Percentiles rank a stretch among this genome's conserved stretches.
Conservation (phyloP, 1,140 invertebrate species). For the Formica selysi region DNA sequence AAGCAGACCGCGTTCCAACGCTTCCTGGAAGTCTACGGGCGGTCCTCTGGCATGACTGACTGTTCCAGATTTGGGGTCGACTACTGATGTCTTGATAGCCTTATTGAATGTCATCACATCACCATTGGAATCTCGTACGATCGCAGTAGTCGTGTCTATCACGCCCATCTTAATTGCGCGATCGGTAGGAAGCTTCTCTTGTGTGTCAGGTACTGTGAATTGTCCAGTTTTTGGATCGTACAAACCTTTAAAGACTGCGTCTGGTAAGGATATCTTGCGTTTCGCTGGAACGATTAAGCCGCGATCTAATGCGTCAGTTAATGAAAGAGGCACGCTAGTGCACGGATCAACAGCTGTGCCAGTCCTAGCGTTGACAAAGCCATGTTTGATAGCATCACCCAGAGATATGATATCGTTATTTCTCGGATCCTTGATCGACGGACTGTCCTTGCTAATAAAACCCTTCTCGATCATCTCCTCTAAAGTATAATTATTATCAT, state of each 20-base stretch:
- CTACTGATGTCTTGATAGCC: slow-evolving; percentile 92
- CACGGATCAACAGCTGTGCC: slow-evolving; percentile 93
- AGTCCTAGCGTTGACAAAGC: slow-evolving; percentile 93
- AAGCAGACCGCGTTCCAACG: slow-evolving; percentile 93
- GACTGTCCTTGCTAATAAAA: slow-evolving; percentile 91
- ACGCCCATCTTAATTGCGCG: slow-evolving; percentile 92
- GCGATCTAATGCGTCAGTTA: slow-evolving; percentile 93
- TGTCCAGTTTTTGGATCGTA: slow-evolving; percentile 91
- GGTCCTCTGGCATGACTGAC: slow-evolving; percentile 88
- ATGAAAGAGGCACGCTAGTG: slow-evolving; percentile 90
- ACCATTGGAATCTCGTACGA: slow-evolving; percentile 86
- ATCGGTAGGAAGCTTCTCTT: slow-evolving; percentile 92
- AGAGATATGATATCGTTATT: slow-evolving; percentile 93
- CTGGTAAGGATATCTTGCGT: slow-evolving; percentile 93
- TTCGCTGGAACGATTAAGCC: slow-evolving; percentile 94
- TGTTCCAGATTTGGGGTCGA: slow-evolving; percentile 92
- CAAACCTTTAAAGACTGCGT: slow-evolving; percentile 95
- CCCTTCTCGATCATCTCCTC: slow-evolving; percentile 92
- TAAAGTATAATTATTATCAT: slow-evolving; percentile 91
- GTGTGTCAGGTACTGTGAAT: slow-evolving; percentile 90
- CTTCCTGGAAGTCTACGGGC: slow-evolving; percentile 94
- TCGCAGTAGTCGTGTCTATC: slow-evolving; percentile 93
- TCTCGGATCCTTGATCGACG: slow-evolving; percentile 93
- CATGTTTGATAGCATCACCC: slow-evolving; percentile 92
- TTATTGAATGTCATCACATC: slow-evolving; percentile 93